A percentile compares a stretch with the other conserved stretches of the same genome.
Conservation (phyloP, 2,797 vertebrate genomes). For the Helostoma temminkii region DNA sequence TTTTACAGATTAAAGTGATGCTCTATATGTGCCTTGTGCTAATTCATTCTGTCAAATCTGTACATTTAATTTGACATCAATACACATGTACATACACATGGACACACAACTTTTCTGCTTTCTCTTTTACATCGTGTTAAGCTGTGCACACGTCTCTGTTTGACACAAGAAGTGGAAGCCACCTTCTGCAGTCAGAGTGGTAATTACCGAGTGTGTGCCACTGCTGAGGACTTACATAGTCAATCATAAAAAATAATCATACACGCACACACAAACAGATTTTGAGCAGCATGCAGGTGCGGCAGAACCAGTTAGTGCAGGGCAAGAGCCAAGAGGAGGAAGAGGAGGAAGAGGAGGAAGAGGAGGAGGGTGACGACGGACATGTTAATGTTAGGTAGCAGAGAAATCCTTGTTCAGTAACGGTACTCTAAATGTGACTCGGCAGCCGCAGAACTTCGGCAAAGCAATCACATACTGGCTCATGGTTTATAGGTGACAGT, state of each 20-base stretch:
- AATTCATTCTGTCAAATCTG: no score
- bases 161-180: background rate
- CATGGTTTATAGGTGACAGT: conserved; percentile 32
- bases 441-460: conserved; percentile 47
- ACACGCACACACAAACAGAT: conserved; percentile 5
- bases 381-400: conserved; percentile 58
- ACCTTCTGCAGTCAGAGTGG: conserved; percentile 9
- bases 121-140: background rate
- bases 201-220: conserved; percentile 43
- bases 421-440: conserved; percentile 51
- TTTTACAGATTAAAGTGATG: no score
- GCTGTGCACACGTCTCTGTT: background rate
- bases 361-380: conserved; percentile 61
- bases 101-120: background rate
- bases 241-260: conserved; percentile 2
- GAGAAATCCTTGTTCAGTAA: conserved; percentile 39
- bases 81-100: background rate
- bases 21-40: no score
- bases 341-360: conserved; percentile 10
- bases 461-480: no score
- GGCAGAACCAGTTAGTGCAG: conserved; percentile 57
- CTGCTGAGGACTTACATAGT: conserved; percentile 18
- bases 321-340: conserved; percentile 30
- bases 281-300: conserved; percentile 62
- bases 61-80: no score